Evolutionary conservation across 2,888 invertebrate species (phyloP).

Genomic region (Ptychoptera albimana): DNA sequence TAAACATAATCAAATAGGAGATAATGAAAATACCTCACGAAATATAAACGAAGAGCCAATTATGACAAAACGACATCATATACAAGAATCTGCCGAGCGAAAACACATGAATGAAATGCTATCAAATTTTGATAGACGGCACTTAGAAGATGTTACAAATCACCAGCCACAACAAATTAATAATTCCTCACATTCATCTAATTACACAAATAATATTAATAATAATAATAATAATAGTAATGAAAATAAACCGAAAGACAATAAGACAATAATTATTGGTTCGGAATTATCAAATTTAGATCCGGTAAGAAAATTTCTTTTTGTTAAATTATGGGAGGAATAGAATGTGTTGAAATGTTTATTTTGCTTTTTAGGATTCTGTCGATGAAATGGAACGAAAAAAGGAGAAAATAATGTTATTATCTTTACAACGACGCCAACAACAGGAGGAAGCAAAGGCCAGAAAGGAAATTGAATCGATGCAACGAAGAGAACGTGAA

Average conservation of each 20-base stretch:
- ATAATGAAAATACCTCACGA: no score
- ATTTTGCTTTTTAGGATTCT: slow-evolving; percentile 39
- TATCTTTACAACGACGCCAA: slow-evolving; percentile 78
- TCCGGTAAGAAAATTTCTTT: slow-evolving; percentile 43
- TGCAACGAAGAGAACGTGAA: slow-evolving; percentile 58
- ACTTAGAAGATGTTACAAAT: slow-evolving; percentile 22
- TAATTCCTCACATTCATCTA: slow-evolving; percentile 6
- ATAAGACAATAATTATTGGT: slow-evolving; percentile 47
- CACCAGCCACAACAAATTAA: slow-evolving; percentile 18
- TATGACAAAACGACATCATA: no score
- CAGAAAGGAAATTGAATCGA: slow-evolving; percentile 67
- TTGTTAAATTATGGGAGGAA: neutral
- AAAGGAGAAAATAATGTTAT: slow-evolving; percentile 79
- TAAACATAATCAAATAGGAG: no score
- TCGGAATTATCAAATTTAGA: slow-evolving; percentile 47
- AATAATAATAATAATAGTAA: slow-evolving; percentile 19
- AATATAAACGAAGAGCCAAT: no score
- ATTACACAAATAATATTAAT: slow-evolving; percentile 10
- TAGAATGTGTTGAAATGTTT: neutral
- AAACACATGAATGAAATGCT: neutral
- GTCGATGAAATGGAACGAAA: slow-evolving; percentile 85
- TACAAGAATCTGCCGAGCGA: no score
- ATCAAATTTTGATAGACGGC: slow-evolving; percentile 14
- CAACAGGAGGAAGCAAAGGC: slow-evolving; percentile 78
- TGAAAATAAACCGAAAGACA: slow-evolving; percentile 30